Percentiles rank a stretch among this genome's conserved stretches.
phyloP scores from a whole-genome alignment of 1,140 invertebrate genomes.

The Arctopsyche grandis region DNA sequence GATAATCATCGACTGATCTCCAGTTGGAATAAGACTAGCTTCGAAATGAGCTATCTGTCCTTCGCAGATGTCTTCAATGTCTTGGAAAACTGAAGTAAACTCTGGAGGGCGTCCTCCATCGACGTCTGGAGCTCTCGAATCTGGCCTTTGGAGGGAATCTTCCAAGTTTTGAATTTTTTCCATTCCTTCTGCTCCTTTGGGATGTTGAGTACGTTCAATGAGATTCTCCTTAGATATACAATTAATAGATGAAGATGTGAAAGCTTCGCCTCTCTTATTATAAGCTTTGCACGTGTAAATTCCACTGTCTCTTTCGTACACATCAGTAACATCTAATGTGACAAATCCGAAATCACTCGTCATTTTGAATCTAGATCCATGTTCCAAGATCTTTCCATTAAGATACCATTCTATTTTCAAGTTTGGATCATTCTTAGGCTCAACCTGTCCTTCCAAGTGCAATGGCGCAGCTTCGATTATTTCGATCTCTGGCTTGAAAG shows the following conservation, averaged over 20 bases:
- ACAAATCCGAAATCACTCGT: constrained; percentile 94
- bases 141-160: constrained; percentile 81
- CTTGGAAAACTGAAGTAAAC: constrained; percentile 88
- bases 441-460: constrained; percentile 92
- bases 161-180: constrained; percentile 92
- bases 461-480: constrained; percentile 91
- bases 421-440: constrained; percentile 96
- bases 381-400: constrained; percentile 87
- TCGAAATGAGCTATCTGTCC: constrained; percentile 95
- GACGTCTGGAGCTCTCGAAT: constrained; percentile 72
- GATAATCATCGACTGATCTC: constrained; percentile 95
- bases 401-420: constrained; percentile 95
- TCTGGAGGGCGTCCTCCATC: constrained; percentile 85
- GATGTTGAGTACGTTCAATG: constrained; percentile 91
- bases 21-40: constrained; percentile 90
- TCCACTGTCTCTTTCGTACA: constrained; percentile 93
- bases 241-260: constrained; percentile 89
- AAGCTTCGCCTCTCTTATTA: constrained; percentile 89
- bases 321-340: constrained; percentile 87
- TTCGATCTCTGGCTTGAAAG: constrained; percentile 81
- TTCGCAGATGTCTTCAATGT: constrained; percentile 83
- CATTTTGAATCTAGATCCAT: constrained; percentile 87
- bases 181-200: constrained; percentile 89
- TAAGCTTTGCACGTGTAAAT: constrained; percentile 91
- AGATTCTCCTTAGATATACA: constrained; percentile 84